Base-by-base conservation (phyloP, 2,888 invertebrate genomes). In the Hypena proboscidalis region DNA sequence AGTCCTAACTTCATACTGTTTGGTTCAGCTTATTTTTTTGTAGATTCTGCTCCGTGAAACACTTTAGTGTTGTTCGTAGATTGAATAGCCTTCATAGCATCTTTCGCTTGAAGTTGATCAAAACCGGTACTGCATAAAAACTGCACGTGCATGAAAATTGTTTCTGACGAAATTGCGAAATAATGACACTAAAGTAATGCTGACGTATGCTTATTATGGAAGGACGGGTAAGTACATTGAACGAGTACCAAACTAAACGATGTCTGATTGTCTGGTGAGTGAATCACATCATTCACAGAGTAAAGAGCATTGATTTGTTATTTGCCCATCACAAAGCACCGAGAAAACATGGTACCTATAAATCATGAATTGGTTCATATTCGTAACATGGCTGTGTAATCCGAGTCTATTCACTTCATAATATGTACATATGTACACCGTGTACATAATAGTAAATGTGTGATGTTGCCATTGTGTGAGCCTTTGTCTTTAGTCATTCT, bases 401-500 rank as follows among this genome's bases (percentile, higher is more conserved):
- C 13, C 7, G 38, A 31, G 17, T 11, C 17, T 35, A 35, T 15
- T 9, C 31, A 10, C 23, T 38, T 13, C 13, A 25, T 22, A 23
- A 34, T 35, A 32, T 11, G 20, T 15, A 15, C 15, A 21, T 31
- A 43, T 7, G 34, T 49, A 32, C 37, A 31, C 38, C 34, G 31
- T 31, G 21, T 40, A 45, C 38, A 36, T 40, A 37, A 45, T 19
- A 45, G 45, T 53, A 63, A 40, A 42, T 44, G 40, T 64, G 48
- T 56, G 46, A 66, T 66, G 44, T 46, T 51, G 33, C 53, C 48
- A 62, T 62, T 62, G 62, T 50, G 47, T 35, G 34, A 43, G 41
- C 46, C 48, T 65, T 61, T 62, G 62, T 62, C 46, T 54, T 46
- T 27, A 26, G 37, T 45, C 48, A 48, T 38, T 43, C 48, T 50